A percentile compares a stretch with the other conserved stretches of the same genome.
Evolutionary conservation across 1,140 invertebrate genomes (phyloP).

Genomic region (Brachionus rubens): DNA sequence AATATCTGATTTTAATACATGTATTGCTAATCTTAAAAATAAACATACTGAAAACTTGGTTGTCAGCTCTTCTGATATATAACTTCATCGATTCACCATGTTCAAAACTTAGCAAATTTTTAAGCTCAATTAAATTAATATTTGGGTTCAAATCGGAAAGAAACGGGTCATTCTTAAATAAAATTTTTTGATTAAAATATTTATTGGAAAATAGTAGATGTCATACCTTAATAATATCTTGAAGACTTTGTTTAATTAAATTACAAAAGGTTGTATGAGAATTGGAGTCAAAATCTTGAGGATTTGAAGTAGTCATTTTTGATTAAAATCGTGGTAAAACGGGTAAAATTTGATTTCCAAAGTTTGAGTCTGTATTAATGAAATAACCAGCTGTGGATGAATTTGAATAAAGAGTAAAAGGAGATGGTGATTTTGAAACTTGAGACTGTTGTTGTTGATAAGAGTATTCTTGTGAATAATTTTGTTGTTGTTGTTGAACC

Average conservation of each 20-base stretch:
- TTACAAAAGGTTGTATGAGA: conserved; percentile 13
- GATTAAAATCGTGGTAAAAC: conserved; percentile 20
- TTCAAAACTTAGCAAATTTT: conserved; percentile 25
- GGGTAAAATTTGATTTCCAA: conserved; percentile 45
- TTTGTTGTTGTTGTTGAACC: neutral
- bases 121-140: conserved; percentile 4
- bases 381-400: conserved; percentile 1
- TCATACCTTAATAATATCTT: neutral
- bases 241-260: neutral
- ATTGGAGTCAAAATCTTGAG: neutral
- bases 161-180: neutral
- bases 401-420: neutral
- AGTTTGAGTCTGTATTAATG: conserved; percentile 28
- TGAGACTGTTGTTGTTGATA: neutral
- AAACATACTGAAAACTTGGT: conserved; percentile 10
- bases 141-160: conserved; percentile 13
- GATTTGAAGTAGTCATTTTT: too few species aligned
- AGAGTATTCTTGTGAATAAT: neutral
- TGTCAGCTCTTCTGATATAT: conserved; percentile 19
- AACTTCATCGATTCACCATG: conserved; percentile 44
- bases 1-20: neutral
- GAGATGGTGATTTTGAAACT: neutral
- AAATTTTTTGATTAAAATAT: neutral
- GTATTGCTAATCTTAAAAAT: neutral
- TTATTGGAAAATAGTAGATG: neutral